phyloP scores from a whole-genome alignment of 2,113 vertebrate species.

The Dendropsophus ebraccatus region DNA sequence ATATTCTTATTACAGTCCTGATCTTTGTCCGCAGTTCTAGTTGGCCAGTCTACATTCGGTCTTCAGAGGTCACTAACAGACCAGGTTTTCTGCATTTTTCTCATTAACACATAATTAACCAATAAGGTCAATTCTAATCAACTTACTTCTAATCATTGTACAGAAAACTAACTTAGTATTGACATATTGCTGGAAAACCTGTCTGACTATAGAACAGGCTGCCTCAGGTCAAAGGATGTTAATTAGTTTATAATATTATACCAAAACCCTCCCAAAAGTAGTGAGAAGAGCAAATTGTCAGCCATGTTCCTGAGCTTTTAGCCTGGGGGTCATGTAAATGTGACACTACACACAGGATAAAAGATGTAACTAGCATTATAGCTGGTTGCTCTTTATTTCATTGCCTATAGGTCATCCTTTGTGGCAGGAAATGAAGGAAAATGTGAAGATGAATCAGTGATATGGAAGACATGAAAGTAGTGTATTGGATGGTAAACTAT shows the following conservation, averaged over 20 bases:
- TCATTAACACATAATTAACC: conserved; percentile 41
- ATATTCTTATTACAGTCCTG: background rate
- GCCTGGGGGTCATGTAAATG: conserved; percentile 7
- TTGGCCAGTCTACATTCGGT: background rate
- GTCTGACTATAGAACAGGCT: background rate
- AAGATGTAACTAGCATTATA: background rate
- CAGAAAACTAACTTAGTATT: conserved; percentile 24
- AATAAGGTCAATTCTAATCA: conserved; percentile 12
- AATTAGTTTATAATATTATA: conserved; percentile 16
- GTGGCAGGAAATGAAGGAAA: background rate
- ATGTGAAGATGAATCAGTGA: background rate
- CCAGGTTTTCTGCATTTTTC: conserved; percentile 10
- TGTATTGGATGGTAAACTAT: background rate
- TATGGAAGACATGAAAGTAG: background rate
- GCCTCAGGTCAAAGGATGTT: background rate
- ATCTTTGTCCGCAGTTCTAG: background rate
- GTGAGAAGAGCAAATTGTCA: background rate
- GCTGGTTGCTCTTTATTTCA: background rate
- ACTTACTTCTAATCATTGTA: conserved; percentile 16
- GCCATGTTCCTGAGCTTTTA: background rate
- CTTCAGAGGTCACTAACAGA: conserved; percentile 9
- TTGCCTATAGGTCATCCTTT: background rate
- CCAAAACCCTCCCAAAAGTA: background rate
- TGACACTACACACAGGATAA: background rate
- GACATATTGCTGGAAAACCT: conserved; percentile 9